Conservation (phyloP, 2,888 invertebrate genomes). For the Nowickia ferox region DNA sequence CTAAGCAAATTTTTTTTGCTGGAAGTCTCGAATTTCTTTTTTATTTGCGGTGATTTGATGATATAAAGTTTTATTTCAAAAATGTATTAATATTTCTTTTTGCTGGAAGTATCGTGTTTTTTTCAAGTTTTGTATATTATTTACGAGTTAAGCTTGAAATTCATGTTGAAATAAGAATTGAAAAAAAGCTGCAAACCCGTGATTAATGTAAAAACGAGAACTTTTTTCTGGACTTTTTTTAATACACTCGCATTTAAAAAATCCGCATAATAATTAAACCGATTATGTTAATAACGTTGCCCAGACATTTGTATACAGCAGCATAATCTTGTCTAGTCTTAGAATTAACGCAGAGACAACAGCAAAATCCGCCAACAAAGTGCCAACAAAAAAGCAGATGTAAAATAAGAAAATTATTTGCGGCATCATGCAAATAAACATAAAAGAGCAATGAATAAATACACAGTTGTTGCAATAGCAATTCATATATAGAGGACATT, state of each 20-base stretch:
- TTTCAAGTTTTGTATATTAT: too few species aligned
- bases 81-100: not conserved
- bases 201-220: too few species aligned
- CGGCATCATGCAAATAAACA: not conserved
- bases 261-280: slow-evolving; percentile 53
- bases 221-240: not conserved
- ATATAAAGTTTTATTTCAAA: too few species aligned
- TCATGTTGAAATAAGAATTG: too few species aligned
- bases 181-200: too few species aligned
- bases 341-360: slow-evolving; percentile 7
- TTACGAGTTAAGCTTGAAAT: too few species aligned
- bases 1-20: too few species aligned
- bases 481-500: not conserved
- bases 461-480: not conserved
- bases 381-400: not conserved
- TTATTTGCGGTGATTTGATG: too few species aligned
- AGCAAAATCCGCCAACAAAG: not conserved
- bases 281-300: slow-evolving; percentile 61
- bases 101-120: not conserved
- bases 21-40: too few species aligned
- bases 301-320: slow-evolving; percentile 11
- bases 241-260: not conserved
- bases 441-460: not conserved
- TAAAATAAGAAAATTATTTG: not conserved
- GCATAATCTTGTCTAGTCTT: slow-evolving; percentile 28